Evolutionary conservation across 2,797 vertebrate species (phyloP).

Genomic region (Hemibagrus guttatus): DNA sequence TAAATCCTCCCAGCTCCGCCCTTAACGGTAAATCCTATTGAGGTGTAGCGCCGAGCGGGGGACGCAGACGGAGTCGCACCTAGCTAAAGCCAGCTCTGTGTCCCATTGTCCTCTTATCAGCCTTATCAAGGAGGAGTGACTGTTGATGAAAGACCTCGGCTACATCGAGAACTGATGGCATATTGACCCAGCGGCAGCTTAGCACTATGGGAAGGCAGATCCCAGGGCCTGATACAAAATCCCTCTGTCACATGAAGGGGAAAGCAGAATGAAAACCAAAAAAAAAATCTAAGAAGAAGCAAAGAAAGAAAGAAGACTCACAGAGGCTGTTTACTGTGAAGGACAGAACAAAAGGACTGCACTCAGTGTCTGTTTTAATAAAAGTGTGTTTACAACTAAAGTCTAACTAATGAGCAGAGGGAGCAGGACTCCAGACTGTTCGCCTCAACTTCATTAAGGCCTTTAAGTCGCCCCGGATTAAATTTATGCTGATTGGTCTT

Average conservation of each 20-base stretch:
- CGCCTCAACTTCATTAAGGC: slow-evolving; percentile 46
- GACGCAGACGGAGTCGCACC: slow-evolving; percentile 71
- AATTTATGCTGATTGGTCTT: slow-evolving; percentile 46
- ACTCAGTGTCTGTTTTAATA: slow-evolving; percentile 54
- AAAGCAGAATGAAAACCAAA: slow-evolving; percentile 65
- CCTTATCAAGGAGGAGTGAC: slow-evolving; percentile 74
- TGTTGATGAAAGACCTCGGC: slow-evolving; percentile 77
- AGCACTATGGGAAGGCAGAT: slow-evolving; percentile 73
- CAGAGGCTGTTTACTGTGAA: slow-evolving; percentile 46
- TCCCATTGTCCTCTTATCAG: slow-evolving; percentile 74
- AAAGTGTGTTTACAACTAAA: slow-evolving; percentile 42
- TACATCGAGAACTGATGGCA: slow-evolving; percentile 65
- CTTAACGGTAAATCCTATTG: slow-evolving; percentile 79
- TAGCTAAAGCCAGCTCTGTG: slow-evolving; percentile 73
- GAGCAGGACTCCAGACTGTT: slow-evolving; percentile 49
- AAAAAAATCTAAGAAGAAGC: slow-evolving; percentile 56
- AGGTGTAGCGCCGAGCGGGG: slow-evolving; percentile 75
- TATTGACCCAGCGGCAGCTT: slow-evolving; percentile 66
- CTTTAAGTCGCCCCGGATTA: slow-evolving; percentile 44
- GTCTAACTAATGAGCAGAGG: slow-evolving; percentile 30
- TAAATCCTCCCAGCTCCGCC: slow-evolving; percentile 72
- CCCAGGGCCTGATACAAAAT: slow-evolving; percentile 68
- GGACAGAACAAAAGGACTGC: slow-evolving; percentile 62
- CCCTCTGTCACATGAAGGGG: slow-evolving; percentile 65
- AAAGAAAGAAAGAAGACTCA: slow-evolving; percentile 55